Evolutionary conservation across 2,888 invertebrate species (phyloP), one percentile per base, ranked within the genome.

Genomic region (Lasioglossum leucozonium): DNA sequence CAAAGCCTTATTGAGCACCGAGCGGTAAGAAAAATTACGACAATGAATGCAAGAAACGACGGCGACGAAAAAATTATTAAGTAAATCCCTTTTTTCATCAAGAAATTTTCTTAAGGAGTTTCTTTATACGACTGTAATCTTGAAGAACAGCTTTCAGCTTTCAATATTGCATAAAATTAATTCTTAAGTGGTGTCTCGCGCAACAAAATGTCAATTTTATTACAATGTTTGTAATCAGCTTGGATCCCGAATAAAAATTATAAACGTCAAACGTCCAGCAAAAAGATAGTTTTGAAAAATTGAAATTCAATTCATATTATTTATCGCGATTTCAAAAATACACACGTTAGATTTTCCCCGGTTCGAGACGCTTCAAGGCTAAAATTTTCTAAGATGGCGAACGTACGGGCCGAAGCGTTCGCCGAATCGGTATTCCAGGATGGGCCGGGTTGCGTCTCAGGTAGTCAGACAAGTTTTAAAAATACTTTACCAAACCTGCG

Each of bases 401-500:
- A 42, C 62, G 72, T 37, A 42, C 67, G 13, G 34, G 6, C 58
- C 47, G 74, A 62, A 5, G 71, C 58, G 73, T 87, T 87, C 84
- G 81, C 42, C 84, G 87, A 87, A 90, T 88, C 88, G 77, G 86
- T 67, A 84, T 86, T 87, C 81, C 87, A 78, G 85, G 86, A 90
- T 84, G 90, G 84, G 89, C 87, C 85, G 88, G 91, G 86, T 91
- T 85, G 91, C 79, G 91, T 77, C 81, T 40, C 88, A 84, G 88
- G 87, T 85, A 84, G 91, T 87, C 90, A 88, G 90, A 88, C 91
- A 89, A 91, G 92, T 92, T 91, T 92, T 92, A 91, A 92, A 92
- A 92, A 92, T 92, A 91, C 91, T 87, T 88, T 87, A 81, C 85
- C 90, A 84, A 86, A 86, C 84, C 87, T 84, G 84, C 72, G 82